These are phyloP conservation scores for Patella pellucida DNA, from an alignment of 2,888 invertebrate genomes.

Conservation along the genomic window DNA sequence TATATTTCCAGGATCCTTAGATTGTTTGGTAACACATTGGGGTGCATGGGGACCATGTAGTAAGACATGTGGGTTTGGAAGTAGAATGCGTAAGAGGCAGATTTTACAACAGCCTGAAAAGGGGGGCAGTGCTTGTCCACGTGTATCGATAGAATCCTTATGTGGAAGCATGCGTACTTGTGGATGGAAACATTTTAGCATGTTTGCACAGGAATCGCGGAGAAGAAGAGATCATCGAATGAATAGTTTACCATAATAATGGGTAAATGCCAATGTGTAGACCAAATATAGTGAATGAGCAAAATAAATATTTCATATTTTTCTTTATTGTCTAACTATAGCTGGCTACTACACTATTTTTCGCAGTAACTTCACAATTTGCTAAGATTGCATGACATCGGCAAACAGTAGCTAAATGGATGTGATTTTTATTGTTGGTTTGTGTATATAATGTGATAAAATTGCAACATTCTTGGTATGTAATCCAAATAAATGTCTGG, in stretches of 20 bases:
- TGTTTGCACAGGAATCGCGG: constrained; percentile 22
- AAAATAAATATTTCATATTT: too few relatives aligned
- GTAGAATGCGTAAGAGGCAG: constrained; percentile 80
- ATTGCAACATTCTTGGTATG: too few relatives aligned
- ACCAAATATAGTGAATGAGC: too few relatives aligned
- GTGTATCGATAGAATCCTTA: constrained; percentile 47
- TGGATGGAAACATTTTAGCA: constrained; percentile 50
- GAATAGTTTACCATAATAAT: not conserved
- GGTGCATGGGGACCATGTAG: constrained; percentile 76
- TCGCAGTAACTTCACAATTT: too few relatives aligned
- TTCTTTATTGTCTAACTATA: too few relatives aligned
- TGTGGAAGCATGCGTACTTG: constrained; percentile 61
- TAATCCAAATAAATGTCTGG: too few relatives aligned
- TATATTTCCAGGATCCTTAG: constrained; percentile 70
- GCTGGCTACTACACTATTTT: too few relatives aligned
- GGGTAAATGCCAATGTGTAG: too few relatives aligned
- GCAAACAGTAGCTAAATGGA: too few relatives aligned
- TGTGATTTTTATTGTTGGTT: too few relatives aligned
- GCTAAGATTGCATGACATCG: too few relatives aligned
- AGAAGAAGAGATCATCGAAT: constrained; percentile 11
- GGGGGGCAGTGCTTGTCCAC: constrained; percentile 82
- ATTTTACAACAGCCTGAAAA: constrained; percentile 83
- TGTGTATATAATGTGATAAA: too few relatives aligned
- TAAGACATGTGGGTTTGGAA: constrained; percentile 90
- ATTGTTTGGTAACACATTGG: constrained; percentile 65